Conservation (phyloP, 2,888 invertebrate species). For the Brachynemurus nebulosus region DNA sequence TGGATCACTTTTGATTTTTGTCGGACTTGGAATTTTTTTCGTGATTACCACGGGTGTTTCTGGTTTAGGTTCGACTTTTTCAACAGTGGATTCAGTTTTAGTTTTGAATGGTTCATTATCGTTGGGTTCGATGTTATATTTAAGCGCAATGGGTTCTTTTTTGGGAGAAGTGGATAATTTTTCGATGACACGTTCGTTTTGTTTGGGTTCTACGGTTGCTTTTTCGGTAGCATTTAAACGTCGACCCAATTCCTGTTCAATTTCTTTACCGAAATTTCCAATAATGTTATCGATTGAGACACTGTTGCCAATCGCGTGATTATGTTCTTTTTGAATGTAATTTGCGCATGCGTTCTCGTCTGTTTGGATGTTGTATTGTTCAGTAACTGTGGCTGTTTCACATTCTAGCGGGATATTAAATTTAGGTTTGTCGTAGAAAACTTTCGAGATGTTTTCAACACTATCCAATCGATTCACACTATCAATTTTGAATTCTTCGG, state of each 20-base stretch:
- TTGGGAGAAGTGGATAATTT: slow-evolving; percentile 26
- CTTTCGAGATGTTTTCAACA: slow-evolving; percentile 37
- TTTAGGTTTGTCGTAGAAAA: slow-evolving; percentile 41
- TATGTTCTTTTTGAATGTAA: neutral
- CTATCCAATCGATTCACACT: slow-evolving; percentile 37
- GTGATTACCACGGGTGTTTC: slow-evolving; percentile 10
- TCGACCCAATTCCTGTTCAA: slow-evolving; percentile 42
- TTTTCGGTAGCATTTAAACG: slow-evolving; percentile 27
- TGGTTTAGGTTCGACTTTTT: too few species aligned
- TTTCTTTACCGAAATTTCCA: slow-evolving; percentile 44
- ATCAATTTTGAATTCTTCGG: slow-evolving; percentile 27
- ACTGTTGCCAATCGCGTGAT: slow-evolving; percentile 9
- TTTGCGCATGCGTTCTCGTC: neutral
- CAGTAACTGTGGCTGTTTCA: slow-evolving; percentile 16
- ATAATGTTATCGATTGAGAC: slow-evolving; percentile 36
- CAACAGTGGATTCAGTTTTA: slow-evolving; percentile 6
- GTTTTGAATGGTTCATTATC: slow-evolving; percentile 24
- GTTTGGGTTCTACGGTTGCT: slow-evolving; percentile 27
- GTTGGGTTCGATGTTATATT: slow-evolving; percentile 29
- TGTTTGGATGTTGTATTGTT: neutral
- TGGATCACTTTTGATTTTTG: neutral
- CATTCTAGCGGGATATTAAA: slow-evolving; percentile 34
- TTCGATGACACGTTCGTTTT: slow-evolving; percentile 28
- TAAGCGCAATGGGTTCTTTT: slow-evolving; percentile 25
- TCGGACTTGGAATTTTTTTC: neutral